These are phyloP conservation scores for Taeniopygia guttata DNA, from an alignment of 2,797 vertebrate genomes.

Conservation along the genomic window DNA sequence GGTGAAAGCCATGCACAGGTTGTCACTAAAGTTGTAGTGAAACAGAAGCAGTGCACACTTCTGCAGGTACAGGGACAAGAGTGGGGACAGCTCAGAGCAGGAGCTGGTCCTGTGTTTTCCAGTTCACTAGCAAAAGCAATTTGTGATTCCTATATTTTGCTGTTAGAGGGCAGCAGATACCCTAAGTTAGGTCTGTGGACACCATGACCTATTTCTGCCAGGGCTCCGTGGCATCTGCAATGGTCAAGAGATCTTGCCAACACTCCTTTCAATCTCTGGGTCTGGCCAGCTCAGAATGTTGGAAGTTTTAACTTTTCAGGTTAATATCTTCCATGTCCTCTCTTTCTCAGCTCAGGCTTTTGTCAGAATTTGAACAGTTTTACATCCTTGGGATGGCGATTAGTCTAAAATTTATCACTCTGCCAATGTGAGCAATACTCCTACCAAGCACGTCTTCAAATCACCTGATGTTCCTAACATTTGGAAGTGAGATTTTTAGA, in stretches of 20 bases:
- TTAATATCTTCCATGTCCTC: neutral
- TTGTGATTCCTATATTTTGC: neutral
- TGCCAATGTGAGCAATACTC: neutral
- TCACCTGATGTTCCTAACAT: neutral
- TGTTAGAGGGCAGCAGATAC: slow-evolving; percentile 58
- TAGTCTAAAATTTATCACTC: neutral
- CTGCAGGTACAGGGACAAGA: neutral
- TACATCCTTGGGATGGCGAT: neutral
- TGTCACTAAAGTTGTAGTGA: accelerated
- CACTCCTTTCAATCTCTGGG: neutral
- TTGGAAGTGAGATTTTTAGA: neutral
- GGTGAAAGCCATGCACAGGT: neutral
- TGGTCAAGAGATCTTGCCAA: neutral
- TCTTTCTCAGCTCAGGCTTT: neutral
- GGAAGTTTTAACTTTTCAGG: neutral
- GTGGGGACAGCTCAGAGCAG: neutral
- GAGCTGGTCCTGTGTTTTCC: neutral
- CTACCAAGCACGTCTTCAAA: neutral
- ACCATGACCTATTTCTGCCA: neutral
- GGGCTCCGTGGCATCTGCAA: neutral
- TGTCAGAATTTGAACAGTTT: neutral
- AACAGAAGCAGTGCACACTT: neutral
- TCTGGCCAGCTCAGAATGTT: neutral
- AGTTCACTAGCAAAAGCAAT: accelerated
- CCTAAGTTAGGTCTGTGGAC: neutral